phyloP scores from a whole-genome alignment of 1,140 invertebrate species.

The Drosophila punjabiensis region DNA sequence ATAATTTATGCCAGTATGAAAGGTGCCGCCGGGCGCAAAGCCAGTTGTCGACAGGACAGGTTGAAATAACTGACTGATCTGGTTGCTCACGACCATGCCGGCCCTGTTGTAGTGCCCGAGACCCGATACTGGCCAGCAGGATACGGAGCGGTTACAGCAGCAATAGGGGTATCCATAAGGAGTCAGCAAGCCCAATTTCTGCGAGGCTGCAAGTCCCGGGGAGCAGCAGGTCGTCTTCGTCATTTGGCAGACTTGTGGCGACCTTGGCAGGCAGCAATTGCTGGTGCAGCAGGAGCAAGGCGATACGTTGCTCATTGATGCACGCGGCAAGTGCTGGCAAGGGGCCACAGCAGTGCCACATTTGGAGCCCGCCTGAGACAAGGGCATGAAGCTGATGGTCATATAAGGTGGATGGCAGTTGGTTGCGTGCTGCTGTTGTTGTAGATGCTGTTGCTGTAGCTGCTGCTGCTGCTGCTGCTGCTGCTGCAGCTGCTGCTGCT shows the following conservation, averaged over 20 bases:
- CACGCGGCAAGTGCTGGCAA: conserved; percentile 24
- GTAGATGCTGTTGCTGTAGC: too few relatives aligned
- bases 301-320: conserved; percentile 7
- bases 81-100: neutral
- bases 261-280: conserved; percentile 29
- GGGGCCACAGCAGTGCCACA: conserved; percentile 18
- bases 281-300: conserved; percentile 24
- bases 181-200: conserved; percentile 14
- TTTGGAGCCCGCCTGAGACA: conserved; percentile 3
- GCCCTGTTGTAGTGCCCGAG: neutral
- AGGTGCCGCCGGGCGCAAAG: conserved; percentile 6
- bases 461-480: too few relatives aligned
- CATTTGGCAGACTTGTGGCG: conserved; percentile 2
- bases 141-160: neutral
- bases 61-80: conserved; percentile 1
- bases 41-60: neutral
- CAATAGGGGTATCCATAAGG: neutral
- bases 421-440: neutral
- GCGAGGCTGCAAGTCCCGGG: neutral
- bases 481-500: too few relatives aligned
- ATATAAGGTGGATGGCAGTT: conserved; percentile 24
- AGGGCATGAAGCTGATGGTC: conserved; percentile 44
- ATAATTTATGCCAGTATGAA: neutral
- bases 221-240: neutral
- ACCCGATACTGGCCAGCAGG: conserved; percentile 1